Conservation (phyloP, 2,888 invertebrate species). For the Arctia plantaginis region DNA sequence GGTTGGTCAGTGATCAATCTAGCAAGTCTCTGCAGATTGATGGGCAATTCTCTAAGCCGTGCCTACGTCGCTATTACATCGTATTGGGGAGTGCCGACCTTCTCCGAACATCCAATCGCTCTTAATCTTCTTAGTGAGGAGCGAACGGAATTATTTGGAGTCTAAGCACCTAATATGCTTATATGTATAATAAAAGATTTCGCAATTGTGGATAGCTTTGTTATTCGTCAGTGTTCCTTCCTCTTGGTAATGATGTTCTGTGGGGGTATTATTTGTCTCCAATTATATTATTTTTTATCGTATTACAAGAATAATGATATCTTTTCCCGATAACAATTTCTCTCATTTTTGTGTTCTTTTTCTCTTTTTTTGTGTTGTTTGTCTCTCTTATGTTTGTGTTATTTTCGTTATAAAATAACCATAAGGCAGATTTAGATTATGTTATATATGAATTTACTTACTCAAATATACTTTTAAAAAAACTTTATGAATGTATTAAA, state of each 20-base stretch:
- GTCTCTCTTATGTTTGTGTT: no score
- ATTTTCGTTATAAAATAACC: not conserved
- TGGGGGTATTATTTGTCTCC: constrained; percentile 41
- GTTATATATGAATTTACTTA: not conserved
- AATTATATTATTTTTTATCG: constrained; percentile 40
- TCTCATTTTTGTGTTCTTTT: not conserved
- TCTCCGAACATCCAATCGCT: constrained; percentile 84
- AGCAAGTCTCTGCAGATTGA: constrained; percentile 69
- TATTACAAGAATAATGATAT: constrained; percentile 37
- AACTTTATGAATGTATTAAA: no score
- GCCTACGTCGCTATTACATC: constrained; percentile 63
- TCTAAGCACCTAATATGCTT: constrained; percentile 81
- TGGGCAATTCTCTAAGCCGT: constrained; percentile 73
- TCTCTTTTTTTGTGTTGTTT: no score
- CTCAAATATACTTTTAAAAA: no score
- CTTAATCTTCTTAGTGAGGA: constrained; percentile 83
- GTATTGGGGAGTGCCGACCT: constrained; percentile 70
- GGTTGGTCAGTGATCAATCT: constrained; percentile 72
- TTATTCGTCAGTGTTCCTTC: constrained; percentile 46
- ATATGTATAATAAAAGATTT: constrained; percentile 77
- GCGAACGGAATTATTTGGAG: constrained; percentile 80
- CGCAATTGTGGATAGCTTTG: constrained; percentile 60
- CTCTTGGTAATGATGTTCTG: constrained; percentile 37
- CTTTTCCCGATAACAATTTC: not conserved
- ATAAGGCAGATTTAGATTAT: not conserved